Evolutionary conservation across 2,888 invertebrate genomes (phyloP).

Genomic region (Rosalia funebris): DNA sequence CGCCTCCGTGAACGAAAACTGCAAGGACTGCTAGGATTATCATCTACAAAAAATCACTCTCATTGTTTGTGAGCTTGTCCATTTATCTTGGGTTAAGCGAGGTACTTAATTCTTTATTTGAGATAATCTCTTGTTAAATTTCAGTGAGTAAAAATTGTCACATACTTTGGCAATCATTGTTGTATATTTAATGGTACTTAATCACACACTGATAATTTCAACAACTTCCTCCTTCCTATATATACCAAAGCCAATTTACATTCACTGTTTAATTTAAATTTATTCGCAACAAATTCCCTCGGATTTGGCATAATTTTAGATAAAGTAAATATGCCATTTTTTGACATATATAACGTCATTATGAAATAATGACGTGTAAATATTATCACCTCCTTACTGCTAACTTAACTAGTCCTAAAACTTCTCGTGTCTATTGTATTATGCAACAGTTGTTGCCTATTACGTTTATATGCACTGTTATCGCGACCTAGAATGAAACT

Average conservation of each 20-base stretch:
- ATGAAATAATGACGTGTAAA: background rate
- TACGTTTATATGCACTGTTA: background rate
- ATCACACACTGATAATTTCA: background rate
- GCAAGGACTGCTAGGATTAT: background rate
- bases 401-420: background rate
- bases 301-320: no score
- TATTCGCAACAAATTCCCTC: no score
- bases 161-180: background rate
- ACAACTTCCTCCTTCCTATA: conserved; percentile 7
- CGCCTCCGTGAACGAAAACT: conserved; percentile 1
- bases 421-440: background rate
- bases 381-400: background rate
- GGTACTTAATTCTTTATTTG: no score
- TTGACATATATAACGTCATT: background rate
- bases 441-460: background rate
- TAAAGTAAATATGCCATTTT: background rate
- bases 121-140: no score
- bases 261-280: no score
- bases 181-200: background rate
- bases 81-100: no score
- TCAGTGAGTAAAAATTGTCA: background rate
- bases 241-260: conserved; percentile 11
- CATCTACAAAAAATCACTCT: background rate
- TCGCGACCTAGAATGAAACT: conserved; percentile 3
- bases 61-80: no score